Percentiles rank a stretch among this genome's conserved stretches.
These are phyloP conservation scores for Trogon melanurus DNA, from an alignment of 2,113 vertebrate genomes.

Conservation along the genomic window DNA sequence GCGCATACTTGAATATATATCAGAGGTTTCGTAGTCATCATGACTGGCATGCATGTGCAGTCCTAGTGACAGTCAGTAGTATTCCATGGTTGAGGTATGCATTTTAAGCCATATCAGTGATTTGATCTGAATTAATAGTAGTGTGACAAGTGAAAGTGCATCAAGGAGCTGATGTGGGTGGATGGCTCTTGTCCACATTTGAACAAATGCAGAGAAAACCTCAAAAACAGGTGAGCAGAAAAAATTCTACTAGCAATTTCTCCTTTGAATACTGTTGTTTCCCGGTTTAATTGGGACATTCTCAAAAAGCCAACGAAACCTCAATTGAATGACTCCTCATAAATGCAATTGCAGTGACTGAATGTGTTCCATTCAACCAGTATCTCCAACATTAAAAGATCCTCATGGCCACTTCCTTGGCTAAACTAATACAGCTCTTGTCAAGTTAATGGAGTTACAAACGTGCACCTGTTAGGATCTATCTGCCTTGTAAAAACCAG, in stretches of 20 bases:
- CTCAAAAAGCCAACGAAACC: not conserved
- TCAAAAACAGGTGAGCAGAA: not conserved
- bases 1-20: not conserved
- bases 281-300: not conserved
- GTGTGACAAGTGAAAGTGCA: not conserved
- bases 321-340: not conserved
- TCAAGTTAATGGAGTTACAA: not conserved
- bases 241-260: not conserved
- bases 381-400: not conserved
- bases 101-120: not conserved
- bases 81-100: not conserved
- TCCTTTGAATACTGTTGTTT: not conserved
- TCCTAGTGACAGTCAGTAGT: not conserved
- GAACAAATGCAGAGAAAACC: not conserved
- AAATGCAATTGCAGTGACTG: not conserved
- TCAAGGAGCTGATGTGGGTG: not conserved
- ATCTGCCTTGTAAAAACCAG: not conserved
- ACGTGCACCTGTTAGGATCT: not conserved
- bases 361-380: not conserved
- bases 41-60: not conserved
- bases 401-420: not conserved
- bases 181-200: not conserved
- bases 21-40: not conserved
- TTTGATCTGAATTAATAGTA: not conserved
- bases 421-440: not conserved